Evolutionary conservation across 2,888 invertebrate genomes (phyloP).

Genomic region (Liodrosophila aerea): DNA sequence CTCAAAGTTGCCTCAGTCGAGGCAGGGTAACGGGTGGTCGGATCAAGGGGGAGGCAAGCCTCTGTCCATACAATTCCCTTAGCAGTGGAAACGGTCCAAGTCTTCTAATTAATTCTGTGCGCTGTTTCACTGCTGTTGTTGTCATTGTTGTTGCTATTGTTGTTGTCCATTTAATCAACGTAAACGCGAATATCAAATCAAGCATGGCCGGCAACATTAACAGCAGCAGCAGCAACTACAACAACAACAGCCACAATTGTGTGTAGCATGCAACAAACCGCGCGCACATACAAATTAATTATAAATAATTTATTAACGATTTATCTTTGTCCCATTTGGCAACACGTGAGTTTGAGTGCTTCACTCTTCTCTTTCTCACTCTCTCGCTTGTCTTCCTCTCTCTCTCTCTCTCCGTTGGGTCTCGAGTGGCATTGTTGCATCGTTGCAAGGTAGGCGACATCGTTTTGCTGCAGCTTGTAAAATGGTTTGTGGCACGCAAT

Average conservation of each 20-base stretch:
- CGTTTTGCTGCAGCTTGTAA: conserved; percentile 61
- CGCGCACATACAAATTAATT: conserved; percentile 75
- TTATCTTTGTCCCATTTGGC: conserved; percentile 70
- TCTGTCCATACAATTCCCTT: background rate
- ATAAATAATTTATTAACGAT: conserved; percentile 79
- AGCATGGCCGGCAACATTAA: conserved; percentile 35
- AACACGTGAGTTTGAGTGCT: conserved; percentile 61
- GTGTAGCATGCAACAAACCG: conserved; percentile 47
- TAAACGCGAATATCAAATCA: conserved; percentile 78
- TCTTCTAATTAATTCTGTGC: conserved; percentile 72
- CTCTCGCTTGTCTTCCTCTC: too few species aligned
- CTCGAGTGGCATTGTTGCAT: conserved; percentile 45
- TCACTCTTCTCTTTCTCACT: too few species aligned
- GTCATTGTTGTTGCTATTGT: conserved; percentile 36
- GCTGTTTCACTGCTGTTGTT: conserved; percentile 40
- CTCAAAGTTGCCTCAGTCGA: conserved; percentile 40
- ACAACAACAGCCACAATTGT: conserved; percentile 17
- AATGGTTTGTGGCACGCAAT: conserved; percentile 72
- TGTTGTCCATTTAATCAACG: conserved; percentile 73
- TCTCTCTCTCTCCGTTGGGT: conserved; percentile 22
- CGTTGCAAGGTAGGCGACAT: conserved; percentile 50
- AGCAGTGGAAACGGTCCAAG: conserved; percentile 18
- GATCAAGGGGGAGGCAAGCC: too few species aligned
- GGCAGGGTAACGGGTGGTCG: too few species aligned
- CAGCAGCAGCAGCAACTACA: conserved; percentile 23